Conservation (phyloP, 2,888 invertebrate genomes). For the Euclidia mi region DNA sequence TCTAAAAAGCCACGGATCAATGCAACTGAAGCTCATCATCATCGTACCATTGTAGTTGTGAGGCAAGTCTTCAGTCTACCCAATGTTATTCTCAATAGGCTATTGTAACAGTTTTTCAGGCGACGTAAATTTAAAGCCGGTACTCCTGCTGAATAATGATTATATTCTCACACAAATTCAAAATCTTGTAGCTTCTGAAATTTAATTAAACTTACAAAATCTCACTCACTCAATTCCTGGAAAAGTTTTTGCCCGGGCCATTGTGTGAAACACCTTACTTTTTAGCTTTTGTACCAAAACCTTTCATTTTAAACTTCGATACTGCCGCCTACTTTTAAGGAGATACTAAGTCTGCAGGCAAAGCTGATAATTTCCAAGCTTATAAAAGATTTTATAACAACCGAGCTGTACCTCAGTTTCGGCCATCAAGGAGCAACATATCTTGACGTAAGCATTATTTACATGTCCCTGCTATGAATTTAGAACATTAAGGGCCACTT, state of each 20-base stretch:
- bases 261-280: slow-evolving; percentile 18
- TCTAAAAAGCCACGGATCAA: too few relatives aligned
- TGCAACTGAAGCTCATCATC: too few relatives aligned
- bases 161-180: slow-evolving; percentile 14
- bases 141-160: slow-evolving; percentile 5
- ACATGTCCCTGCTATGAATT: too few relatives aligned
- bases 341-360: neutral
- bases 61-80: too few relatives aligned
- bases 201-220: slow-evolving; percentile 27
- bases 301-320: slow-evolving; percentile 31
- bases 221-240: slow-evolving; percentile 29
- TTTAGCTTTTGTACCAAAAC: slow-evolving; percentile 20
- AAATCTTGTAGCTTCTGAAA: slow-evolving; percentile 17
- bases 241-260: slow-evolving; percentile 28
- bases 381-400: too few relatives aligned
- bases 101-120: neutral
- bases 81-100: too few relatives aligned
- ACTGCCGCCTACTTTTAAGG: neutral
- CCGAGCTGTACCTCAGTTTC: too few relatives aligned
- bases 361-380: too few relatives aligned
- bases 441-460: too few relatives aligned
- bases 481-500: too few relatives aligned
- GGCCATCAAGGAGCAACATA: too few relatives aligned
- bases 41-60: too few relatives aligned
- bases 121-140: neutral